Percentiles rank a stretch among this genome's conserved stretches.
Evolutionary conservation across 2,113 vertebrate genomes (phyloP).

Genomic region (Neoarius graeffei): DNA sequence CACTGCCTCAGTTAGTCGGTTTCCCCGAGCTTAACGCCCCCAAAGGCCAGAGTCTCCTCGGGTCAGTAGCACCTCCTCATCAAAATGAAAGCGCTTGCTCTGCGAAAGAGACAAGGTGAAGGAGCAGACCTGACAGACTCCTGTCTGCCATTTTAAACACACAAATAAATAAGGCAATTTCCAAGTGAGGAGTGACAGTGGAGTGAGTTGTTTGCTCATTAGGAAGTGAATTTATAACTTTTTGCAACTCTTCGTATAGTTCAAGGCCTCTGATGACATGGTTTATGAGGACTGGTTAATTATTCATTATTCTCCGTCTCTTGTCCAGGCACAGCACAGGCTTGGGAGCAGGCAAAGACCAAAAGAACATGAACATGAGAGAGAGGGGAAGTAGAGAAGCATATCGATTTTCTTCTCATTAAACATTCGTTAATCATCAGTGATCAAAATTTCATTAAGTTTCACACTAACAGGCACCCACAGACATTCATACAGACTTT

Average conservation of each 20-base stretch:
- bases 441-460: conserved; percentile 26
- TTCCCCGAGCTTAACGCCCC: neutral
- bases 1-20: neutral
- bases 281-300: conserved; percentile 47
- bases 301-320: conserved; percentile 47
- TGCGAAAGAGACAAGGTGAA: conserved; percentile 8
- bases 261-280: conserved; percentile 1
- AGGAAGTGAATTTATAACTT: conserved; percentile 42
- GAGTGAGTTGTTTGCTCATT: conserved; percentile 33
- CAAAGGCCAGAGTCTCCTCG: neutral
- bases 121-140: neutral
- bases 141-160: conserved; percentile 1
- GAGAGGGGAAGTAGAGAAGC: neutral
- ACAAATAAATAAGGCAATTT: conserved; percentile 38
- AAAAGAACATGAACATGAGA: neutral
- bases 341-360: neutral
- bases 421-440: neutral
- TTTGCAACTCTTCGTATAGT: conserved; percentile 10
- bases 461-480: neutral
- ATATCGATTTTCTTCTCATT: neutral
- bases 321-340: neutral
- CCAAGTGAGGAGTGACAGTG: neutral
- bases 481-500: conserved; percentile 21
- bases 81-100: conserved; percentile 28
- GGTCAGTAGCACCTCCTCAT: conserved; percentile 42